Percentiles rank a stretch among this genome's conserved stretches.
These are phyloP conservation scores for Lineus longissimus DNA, from an alignment of 1,140 invertebrate species.

Conservation along the genomic window DNA sequence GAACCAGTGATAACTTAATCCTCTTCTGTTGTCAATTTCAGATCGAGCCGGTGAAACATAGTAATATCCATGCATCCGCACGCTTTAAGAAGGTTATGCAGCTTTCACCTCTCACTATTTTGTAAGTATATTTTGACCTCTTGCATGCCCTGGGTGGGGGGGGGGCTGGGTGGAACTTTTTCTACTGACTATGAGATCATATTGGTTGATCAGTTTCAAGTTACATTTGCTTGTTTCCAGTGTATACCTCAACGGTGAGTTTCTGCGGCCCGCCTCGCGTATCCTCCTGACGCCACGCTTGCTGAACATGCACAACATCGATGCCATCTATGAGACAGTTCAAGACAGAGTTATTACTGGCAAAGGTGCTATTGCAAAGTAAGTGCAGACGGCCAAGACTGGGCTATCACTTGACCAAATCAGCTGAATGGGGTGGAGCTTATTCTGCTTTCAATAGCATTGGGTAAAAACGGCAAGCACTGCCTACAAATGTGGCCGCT, in stretches of 20 bases:
- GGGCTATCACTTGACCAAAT: neutral
- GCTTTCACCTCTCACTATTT: neutral
- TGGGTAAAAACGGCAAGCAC: too few species aligned
- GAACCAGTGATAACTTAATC: too few species aligned
- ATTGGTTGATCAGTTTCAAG: neutral
- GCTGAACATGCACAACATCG: neutral
- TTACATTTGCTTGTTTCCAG: neutral
- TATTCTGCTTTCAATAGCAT: too few species aligned
- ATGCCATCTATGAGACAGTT: neutral
- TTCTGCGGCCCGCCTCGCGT: conserved; percentile 5
- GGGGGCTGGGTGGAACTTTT: too few species aligned
- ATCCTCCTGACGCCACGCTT: neutral
- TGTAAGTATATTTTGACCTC: neutral
- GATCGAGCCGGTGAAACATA: too few species aligned
- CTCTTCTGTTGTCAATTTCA: too few species aligned
- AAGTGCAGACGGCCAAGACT: too few species aligned
- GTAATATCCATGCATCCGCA: too few species aligned
- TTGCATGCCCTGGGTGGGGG: neutral
- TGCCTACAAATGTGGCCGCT: too few species aligned
- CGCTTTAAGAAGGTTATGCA: too few species aligned
- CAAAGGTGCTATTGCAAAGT: neutral
- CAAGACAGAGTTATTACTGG: neutral
- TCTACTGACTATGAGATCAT: too few species aligned
- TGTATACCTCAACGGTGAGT: conserved; percentile 14
- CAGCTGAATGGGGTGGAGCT: too few species aligned